These are phyloP conservation scores for Vanacampus margaritifer DNA, from an alignment of 2,113 vertebrate species.

Conservation along the genomic window DNA sequence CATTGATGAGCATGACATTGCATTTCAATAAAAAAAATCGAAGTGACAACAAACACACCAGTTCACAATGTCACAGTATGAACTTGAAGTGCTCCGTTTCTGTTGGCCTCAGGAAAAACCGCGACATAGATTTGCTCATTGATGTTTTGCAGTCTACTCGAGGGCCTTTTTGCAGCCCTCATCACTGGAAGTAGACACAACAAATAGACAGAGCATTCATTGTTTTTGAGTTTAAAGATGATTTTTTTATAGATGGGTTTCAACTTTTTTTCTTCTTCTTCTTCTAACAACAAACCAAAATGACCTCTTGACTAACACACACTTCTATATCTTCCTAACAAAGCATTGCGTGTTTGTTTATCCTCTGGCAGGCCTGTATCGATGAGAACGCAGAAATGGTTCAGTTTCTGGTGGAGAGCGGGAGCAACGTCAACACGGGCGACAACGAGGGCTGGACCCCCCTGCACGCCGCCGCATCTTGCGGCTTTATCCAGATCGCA, in stretches of 20 bases:
- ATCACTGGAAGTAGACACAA: constrained; percentile 41
- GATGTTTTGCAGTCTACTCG: constrained; percentile 53
- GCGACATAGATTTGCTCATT: constrained; percentile 41
- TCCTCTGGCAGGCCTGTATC: constrained; percentile 74
- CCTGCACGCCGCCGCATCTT: constrained; percentile 79
- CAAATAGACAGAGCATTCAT: constrained; percentile 50
- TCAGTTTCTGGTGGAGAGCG: constrained; percentile 80
- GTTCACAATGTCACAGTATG: background rate
- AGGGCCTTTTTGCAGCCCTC: constrained; percentile 47
- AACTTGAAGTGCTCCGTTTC: background rate
- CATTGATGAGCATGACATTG: no score
- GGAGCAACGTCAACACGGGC: constrained; percentile 75
- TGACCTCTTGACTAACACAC: background rate
- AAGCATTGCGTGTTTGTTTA: constrained; percentile 6
- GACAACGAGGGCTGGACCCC: constrained; percentile 85
- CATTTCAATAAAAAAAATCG: no score
- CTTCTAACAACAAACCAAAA: constrained; percentile 29
- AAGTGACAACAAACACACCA: background rate
- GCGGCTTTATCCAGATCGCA: constrained; percentile 77
- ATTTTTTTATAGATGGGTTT: constrained; percentile 25
- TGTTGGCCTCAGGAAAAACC: background rate
- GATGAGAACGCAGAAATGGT: constrained; percentile 83
- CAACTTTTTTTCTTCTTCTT: constrained; percentile 18
- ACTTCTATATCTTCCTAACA: background rate
- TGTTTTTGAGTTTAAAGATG: constrained; percentile 38